Evolutionary conservation across 2,113 vertebrate species (phyloP).

Genomic region (Gambusia holbrooki): DNA sequence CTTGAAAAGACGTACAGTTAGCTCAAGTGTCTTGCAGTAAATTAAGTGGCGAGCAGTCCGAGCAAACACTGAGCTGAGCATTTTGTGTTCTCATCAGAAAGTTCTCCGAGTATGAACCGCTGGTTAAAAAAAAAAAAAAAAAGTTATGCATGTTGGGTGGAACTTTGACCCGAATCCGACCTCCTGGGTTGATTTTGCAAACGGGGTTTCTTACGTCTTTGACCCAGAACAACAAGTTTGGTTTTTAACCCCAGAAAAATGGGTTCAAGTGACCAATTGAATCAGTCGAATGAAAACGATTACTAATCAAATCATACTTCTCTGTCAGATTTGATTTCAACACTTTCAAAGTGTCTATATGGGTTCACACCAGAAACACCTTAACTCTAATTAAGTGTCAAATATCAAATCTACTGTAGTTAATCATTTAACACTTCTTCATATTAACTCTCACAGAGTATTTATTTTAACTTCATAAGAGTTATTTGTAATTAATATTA

Average conservation of each 20-base stretch:
- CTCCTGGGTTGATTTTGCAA: not conserved
- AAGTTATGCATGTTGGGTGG: too few species aligned
- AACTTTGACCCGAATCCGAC: not conserved
- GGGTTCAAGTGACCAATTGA: not conserved
- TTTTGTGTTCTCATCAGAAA: not conserved
- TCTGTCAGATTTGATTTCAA: too few species aligned
- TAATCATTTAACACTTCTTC: too few species aligned
- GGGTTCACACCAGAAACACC: too few species aligned
- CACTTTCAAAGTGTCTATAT: too few species aligned
- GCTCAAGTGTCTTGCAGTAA: not conserved
- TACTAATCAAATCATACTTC: too few species aligned
- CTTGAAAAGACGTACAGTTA: not conserved
- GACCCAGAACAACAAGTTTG: not conserved
- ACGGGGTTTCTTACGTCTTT: not conserved
- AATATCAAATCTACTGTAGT: too few species aligned
- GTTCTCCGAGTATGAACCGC: not conserved
- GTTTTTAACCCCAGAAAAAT: not conserved
- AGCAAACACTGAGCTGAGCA: not conserved
- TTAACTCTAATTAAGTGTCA: too few species aligned
- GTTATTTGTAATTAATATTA: too few species aligned
- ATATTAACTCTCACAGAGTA: too few species aligned
- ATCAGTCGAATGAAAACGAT: not conserved
- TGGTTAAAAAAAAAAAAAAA: not conserved
- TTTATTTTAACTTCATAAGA: too few species aligned
- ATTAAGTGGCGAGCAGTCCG: too few species aligned